Conservation (phyloP, 64 coral and sea anemone species). For the Platygyra sinensis region DNA sequence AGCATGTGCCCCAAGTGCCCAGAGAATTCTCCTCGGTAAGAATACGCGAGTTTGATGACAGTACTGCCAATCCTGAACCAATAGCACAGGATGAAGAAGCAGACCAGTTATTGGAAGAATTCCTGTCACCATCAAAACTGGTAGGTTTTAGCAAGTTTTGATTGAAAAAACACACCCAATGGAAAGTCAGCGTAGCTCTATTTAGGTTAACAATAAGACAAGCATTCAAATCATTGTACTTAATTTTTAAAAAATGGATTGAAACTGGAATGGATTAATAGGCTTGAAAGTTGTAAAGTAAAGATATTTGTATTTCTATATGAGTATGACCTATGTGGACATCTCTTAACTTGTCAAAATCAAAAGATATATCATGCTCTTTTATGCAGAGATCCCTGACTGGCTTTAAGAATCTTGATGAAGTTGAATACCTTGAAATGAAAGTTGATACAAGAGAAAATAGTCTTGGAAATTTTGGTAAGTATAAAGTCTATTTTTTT, state of each 20-base stretch:
- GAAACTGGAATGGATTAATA: too few species aligned
- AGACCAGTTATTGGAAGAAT: constrained; percentile 59
- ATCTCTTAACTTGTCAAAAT: too few species aligned
- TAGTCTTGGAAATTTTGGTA: constrained; percentile 99
- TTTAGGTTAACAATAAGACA: too few species aligned
- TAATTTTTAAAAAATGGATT: too few species aligned
- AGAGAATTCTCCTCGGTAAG: constrained; percentile 43
- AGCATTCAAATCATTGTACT: too few species aligned
- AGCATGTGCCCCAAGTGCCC: neutral
- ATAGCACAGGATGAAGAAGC: constrained; percentile 58
- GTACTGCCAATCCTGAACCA: constrained; percentile 63
- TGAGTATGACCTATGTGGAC: too few species aligned
- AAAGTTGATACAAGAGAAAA: constrained; percentile 92
- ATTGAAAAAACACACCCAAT: too few species aligned
- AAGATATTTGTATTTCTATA: too few species aligned
- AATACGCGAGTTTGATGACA: constrained; percentile 68
- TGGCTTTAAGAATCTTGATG: constrained; percentile 77
- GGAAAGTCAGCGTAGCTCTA: too few species aligned
- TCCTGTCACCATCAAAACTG: constrained; percentile 67
- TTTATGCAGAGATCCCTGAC: constrained; percentile 66
- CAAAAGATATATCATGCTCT: too few species aligned
- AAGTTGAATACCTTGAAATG: constrained; percentile 89
- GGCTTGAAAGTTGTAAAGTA: too few species aligned
- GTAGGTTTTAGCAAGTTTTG: constrained; percentile 1
- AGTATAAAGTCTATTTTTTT: neutral